A percentile compares a stretch with the other conserved stretches of the same genome.
Evolutionary conservation across 2,888 invertebrate species (phyloP).

Genomic region (Tipula helvola): DNA sequence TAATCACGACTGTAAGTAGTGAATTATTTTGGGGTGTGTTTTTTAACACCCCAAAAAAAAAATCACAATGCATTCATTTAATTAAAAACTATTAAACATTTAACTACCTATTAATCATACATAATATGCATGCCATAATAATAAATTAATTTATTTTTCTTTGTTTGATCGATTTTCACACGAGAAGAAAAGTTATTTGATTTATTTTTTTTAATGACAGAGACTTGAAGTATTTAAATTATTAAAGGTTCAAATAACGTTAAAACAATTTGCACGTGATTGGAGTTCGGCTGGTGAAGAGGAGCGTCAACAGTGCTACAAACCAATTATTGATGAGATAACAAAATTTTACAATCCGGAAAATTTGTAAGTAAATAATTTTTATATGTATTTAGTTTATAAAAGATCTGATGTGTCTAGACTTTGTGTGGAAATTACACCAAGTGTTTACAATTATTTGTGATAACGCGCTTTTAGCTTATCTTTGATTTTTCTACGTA

Average conservation of each 20-base stretch:
- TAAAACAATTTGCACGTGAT: conserved; percentile 94
- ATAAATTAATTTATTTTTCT: not conserved
- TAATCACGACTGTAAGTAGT: too few species aligned
- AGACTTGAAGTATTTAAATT: conserved; percentile 24
- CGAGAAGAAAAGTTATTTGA: not conserved
- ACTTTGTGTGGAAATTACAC: not conserved
- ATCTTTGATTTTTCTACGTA: not conserved
- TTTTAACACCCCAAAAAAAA: not conserved
- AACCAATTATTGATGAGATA: conserved; percentile 78
- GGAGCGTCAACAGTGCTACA: conserved; percentile 79
- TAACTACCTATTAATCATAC: not conserved
- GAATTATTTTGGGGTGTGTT: too few species aligned
- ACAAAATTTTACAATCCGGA: conserved; percentile 55
- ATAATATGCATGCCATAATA: not conserved
- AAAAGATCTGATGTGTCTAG: not conserved
- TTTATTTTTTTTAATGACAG: not conserved
- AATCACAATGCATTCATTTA: not conserved
- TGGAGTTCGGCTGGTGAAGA: conserved; percentile 79
- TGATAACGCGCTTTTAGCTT: not conserved
- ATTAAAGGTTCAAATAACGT: conserved; percentile 73
- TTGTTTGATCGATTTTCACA: not conserved
- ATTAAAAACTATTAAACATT: not conserved
- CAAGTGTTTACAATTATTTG: not conserved
- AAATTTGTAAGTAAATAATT: conserved; percentile 36
- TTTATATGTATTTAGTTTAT: not conserved